phyloP scores from a whole-genome alignment of 2,888 invertebrate species.

The Troilus luridus region DNA sequence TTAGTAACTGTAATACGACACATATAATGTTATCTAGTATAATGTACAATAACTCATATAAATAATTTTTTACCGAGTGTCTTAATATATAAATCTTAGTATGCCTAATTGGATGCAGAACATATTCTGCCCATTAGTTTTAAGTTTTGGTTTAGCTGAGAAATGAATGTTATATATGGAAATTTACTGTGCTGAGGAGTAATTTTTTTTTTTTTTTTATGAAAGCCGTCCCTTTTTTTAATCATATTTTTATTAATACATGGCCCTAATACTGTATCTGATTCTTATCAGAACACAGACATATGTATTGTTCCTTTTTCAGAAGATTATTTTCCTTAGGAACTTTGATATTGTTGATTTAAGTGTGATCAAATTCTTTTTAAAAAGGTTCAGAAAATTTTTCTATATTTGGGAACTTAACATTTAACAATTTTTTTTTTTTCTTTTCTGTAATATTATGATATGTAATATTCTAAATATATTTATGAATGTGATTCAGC shows the following conservation, averaged over 20 bases:
- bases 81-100: background rate
- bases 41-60: slow-evolving; percentile 4
- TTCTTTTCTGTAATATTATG: background rate
- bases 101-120: slow-evolving; percentile 6
- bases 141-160: background rate
- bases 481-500: background rate
- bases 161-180: background rate
- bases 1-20: background rate
- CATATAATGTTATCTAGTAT: background rate
- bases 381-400: background rate
- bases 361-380: background rate
- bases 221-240: slow-evolving; percentile 14
- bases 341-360: background rate
- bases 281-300: background rate
- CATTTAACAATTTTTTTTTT: background rate
- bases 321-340: background rate
- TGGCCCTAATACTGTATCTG: slow-evolving; percentile 1
- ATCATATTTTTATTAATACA: background rate
- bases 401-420: background rate
- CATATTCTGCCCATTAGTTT: background rate
- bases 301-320: background rate
- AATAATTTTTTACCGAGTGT: slow-evolving; percentile 27
- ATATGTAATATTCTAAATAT: too few relatives aligned
- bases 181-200: background rate
- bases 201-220: background rate